Base-by-base conservation (phyloP, 2,888 invertebrate genomes). In the Gibbula magus region DNA sequence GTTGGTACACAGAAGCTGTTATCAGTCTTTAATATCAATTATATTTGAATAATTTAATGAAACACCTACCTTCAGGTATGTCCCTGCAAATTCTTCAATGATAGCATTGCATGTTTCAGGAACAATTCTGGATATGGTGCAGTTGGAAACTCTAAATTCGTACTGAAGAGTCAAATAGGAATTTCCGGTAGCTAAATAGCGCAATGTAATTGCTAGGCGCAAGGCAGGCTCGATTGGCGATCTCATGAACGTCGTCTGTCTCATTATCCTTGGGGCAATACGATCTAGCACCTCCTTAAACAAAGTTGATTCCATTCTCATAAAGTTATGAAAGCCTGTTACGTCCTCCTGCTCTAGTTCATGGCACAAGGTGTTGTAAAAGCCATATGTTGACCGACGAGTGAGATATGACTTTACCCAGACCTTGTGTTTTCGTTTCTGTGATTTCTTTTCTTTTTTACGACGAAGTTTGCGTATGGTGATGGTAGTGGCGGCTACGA, bases 321-420 rank as follows among this genome's bases (percentile, higher is more conserved):
- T 52, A 82, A 86, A 87, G 81, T 86, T 86, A 13, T 16, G 76
- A 77, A 86, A 86, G 13, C 83, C 77, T 35, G 54, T 22, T 8
- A 54, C 77, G 78, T 85, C 87, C n/a, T 86, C 84, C n/a, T 76
- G 80, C n/a, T 84, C 73, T 18, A 85, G 83, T 79, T 84, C 84
- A 13, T 75, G 77, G 82, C 84, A 73, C 66, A 81, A 82, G 35
- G 67, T 75, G 61, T 81, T 83, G 52, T 79, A 86, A 20, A 81
- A 29, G 20, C 84, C 82, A 81, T 79, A 85, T 75, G n/a, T n/a
- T n/a, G n/a, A n/a, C n/a, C n/a, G n/a, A n/a, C n/a, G n/a, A n/a
- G n/a, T n/a, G n/a, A n/a, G n/a, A n/a, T n/a, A n/a, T n/a, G n/a
- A n/a, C n/a, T n/a, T n/a, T n/a, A n/a, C n/a, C n/a, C n/a, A n/a